Percentiles rank a stretch among this genome's conserved stretches.
Conservation (phyloP, 2,797 vertebrate species). For the Morelia viridis region DNA sequence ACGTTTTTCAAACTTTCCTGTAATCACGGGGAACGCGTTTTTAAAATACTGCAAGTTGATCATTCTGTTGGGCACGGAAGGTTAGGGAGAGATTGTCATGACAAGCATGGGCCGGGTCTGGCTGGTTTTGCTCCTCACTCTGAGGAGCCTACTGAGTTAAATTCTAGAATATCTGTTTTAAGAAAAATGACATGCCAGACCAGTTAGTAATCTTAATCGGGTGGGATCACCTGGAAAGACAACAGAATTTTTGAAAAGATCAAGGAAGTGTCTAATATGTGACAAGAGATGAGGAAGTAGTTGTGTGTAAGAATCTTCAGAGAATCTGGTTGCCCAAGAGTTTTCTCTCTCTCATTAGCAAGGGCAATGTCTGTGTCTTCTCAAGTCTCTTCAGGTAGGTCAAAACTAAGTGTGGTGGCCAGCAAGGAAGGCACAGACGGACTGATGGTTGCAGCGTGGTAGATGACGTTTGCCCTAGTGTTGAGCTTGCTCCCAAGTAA, state of each 20-base stretch:
- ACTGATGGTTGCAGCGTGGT: neutral
- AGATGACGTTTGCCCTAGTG: neutral
- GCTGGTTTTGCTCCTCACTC: neutral
- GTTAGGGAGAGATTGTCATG: neutral
- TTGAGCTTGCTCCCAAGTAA: neutral
- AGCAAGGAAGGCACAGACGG: neutral
- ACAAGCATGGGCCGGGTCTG: neutral
- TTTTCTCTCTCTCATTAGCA: neutral
- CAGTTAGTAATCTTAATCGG: neutral
- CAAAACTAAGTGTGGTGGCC: neutral
- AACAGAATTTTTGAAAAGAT: neutral
- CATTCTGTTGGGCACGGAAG: neutral
- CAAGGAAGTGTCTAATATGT: neutral
- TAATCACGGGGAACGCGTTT: neutral
- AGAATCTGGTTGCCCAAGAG: neutral
- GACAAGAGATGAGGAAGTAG: too few relatives aligned
- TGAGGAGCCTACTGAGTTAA: neutral
- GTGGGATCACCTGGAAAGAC: neutral
- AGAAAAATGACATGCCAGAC: neutral
- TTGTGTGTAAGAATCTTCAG: constrained; percentile 11
- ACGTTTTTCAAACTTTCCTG: neutral
- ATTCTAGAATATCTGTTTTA: neutral
- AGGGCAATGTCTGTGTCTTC: neutral
- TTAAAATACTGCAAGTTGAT: neutral
- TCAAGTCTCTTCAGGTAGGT: accelerated